Conservation (phyloP, 1,140 invertebrate species). For the Coboldia fuscipes region DNA sequence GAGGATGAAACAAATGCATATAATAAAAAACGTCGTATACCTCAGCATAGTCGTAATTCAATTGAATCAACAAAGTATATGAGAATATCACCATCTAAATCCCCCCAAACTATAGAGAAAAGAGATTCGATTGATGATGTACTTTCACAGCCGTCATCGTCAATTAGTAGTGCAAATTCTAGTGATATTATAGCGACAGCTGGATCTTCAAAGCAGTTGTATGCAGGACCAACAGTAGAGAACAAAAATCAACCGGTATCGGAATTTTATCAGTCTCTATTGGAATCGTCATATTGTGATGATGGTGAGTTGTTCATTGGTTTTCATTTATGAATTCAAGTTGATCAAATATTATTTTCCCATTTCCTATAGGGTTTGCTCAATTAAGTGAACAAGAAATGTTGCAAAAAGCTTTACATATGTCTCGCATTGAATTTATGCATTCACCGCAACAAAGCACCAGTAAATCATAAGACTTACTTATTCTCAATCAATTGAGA, state of each 20-base stretch:
- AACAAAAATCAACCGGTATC: constrained; percentile 7
- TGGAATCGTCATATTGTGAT: constrained; percentile 18
- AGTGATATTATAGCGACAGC: too few species aligned
- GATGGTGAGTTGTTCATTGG: constrained; percentile 10
- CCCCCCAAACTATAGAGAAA: neutral
- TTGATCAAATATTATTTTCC: neutral
- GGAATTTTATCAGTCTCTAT: constrained; percentile 17
- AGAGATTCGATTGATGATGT: neutral
- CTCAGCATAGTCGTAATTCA: neutral
- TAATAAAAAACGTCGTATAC: neutral
- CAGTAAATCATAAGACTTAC: too few species aligned
- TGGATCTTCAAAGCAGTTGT: too few species aligned
- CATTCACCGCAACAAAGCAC: too few species aligned
- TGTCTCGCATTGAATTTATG: constrained; percentile 19
- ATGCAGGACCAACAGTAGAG: too few species aligned
- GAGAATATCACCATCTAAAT: neutral
- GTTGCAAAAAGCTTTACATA: constrained; percentile 18
- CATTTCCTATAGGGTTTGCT: constrained; percentile 7
- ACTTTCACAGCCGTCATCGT: too few species aligned
- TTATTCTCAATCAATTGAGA: too few species aligned
- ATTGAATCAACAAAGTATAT: too few species aligned
- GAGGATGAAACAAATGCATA: neutral
- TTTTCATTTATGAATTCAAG: neutral
- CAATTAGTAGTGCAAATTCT: too few species aligned
- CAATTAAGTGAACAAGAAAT: constrained; percentile 16